Evolutionary conservation across 2,113 vertebrate genomes (phyloP), one percentile per base, ranked within the genome.

Genomic region (Salminus brasiliensis): DNA sequence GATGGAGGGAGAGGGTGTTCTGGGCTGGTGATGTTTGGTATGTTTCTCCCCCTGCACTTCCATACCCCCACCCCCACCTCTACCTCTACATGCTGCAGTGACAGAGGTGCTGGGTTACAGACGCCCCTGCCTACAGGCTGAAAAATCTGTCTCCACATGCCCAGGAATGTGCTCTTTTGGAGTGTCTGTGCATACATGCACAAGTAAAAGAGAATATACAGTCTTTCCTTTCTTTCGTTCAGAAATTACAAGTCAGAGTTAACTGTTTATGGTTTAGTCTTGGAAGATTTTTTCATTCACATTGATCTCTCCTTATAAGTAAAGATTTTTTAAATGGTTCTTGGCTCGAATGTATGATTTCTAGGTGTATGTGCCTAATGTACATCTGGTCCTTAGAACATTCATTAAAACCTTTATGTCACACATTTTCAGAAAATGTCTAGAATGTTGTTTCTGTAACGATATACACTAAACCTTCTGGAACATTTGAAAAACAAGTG

Each of bases 111-210:
- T 47, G 77, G 59, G 78, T 90, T 89, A 88, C 86, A 85, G 82
- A 77, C 36, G 53, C 49, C 7, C 65, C 41, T 73, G 86, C 87
- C 90, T 72, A 79, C 49, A 86, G 89, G 91, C 83, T 57, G 59
- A 71, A 78, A 82, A 82, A 86, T 87, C 30, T 87, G 90, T 88
- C 88, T 81, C 67, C 84, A 92, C 90, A 88, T 66, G 83, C 89
- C 84, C 72, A 89, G 87, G 90, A 93, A 92, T 91, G 87, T 84
- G 57, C 45, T 77, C 41, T 45, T 74, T 84, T 43, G 0, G 5
- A 29, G 34, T 29, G n/a, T 34, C 10, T 47, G 15, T 70, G 13
- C 39, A 59, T 81, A 76, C 60, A 25, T 53, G 39, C 12, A 43
- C 39, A 47, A 2, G 55, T 63, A 47, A 41, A 39, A 47, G 67